phyloP scores from a whole-genome alignment of 64 coral and sea anemone genomes.

The Dendrophyllia cribrosa region DNA sequence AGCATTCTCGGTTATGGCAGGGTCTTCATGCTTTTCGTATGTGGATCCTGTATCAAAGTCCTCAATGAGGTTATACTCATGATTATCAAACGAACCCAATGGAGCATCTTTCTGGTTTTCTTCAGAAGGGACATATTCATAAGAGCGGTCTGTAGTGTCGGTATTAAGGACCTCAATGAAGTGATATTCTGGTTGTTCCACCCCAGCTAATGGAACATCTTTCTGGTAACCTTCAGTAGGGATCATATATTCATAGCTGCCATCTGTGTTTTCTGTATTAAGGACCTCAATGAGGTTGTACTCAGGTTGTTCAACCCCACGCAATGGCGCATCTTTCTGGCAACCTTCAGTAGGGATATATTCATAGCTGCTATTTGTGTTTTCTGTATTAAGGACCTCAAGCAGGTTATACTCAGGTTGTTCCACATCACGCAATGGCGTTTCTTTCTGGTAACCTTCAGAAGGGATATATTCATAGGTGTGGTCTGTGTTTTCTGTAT shows the following conservation, averaged over 20 bases:
- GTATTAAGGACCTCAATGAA: neutral
- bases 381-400: too few species aligned
- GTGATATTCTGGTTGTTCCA: neutral
- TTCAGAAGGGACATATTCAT: neutral
- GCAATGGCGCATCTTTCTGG: neutral
- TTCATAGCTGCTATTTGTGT: too few species aligned
- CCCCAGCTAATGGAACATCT: neutral
- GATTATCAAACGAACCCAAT: neutral
- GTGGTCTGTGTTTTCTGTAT: too few species aligned
- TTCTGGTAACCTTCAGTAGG: too few species aligned
- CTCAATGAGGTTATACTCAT: conserved; percentile 14
- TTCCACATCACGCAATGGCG: neutral
- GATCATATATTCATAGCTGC: too few species aligned
- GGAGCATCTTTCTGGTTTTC: neutral
- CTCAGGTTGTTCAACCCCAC: neutral
- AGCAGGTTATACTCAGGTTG: neutral
- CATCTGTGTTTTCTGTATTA: too few species aligned
- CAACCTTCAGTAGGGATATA: too few species aligned
- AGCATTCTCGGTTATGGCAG: too few species aligned
- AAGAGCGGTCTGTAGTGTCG: neutral
- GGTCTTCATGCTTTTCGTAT: too few species aligned
- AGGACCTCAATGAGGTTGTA: neutral
- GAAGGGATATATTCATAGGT: too few species aligned
- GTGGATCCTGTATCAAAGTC: neutral
- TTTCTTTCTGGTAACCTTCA: too few species aligned